Evolutionary conservation across 2,113 vertebrate genomes (phyloP).

Genomic region (Lycocorax pyrrhopterus): DNA sequence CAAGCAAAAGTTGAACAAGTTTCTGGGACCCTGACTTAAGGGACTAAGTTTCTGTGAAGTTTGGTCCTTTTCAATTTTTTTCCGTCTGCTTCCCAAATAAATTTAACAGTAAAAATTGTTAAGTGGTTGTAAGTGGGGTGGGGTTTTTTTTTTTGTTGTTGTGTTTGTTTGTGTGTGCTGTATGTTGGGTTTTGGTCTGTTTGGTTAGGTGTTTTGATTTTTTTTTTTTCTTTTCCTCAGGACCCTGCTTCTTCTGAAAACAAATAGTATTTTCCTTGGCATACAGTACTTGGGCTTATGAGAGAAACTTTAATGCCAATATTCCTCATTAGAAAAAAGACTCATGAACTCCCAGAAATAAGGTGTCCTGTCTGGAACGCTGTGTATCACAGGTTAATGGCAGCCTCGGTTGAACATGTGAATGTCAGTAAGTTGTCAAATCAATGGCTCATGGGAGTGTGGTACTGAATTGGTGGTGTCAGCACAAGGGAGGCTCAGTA

Average conservation of each 20-base stretch:
- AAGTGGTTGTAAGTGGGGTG: neutral
- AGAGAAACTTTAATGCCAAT: neutral
- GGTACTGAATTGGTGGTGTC: neutral
- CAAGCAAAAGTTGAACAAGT: neutral
- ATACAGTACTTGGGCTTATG: neutral
- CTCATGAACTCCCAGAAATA: neutral
- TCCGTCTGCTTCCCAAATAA: neutral
- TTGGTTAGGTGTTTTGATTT: neutral
- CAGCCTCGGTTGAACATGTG: neutral
- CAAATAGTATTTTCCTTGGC: neutral
- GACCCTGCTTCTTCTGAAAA: neutral
- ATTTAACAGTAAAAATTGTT: neutral
- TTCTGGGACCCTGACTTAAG: neutral
- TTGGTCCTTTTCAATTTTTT: neutral
- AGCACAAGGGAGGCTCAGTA: neutral
- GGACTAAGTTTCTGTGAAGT: neutral
- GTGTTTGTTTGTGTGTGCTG: neutral
- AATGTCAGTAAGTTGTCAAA: neutral
- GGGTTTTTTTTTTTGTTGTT: neutral
- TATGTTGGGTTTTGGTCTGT: neutral
- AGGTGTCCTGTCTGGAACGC: neutral
- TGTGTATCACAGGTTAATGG: neutral
- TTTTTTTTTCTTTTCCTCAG: neutral
- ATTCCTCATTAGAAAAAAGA: neutral
- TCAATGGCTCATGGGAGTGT: neutral